These are phyloP conservation scores for Crypturellus tataupa DNA, from an alignment of 2,797 vertebrate species.

Conservation along the genomic window DNA sequence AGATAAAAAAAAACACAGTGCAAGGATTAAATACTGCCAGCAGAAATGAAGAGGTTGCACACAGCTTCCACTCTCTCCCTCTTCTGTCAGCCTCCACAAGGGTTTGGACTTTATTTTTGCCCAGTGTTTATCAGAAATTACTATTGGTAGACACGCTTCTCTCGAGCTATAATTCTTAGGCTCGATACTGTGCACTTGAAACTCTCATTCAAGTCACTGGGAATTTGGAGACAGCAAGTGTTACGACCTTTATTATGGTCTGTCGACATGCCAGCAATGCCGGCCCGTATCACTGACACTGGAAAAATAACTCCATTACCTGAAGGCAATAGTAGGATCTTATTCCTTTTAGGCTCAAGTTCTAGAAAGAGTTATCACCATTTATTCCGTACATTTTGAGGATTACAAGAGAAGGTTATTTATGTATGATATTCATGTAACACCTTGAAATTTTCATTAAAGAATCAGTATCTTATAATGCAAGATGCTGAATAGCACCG, in stretches of 20 bases:
- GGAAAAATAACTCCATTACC: constrained; percentile 30
- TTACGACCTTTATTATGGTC: constrained; percentile 8
- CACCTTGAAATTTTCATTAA: neutral
- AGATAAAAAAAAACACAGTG: neutral
- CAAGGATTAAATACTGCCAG: neutral
- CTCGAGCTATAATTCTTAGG: neutral
- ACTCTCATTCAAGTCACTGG: neutral
- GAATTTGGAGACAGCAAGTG: neutral
- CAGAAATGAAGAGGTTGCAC: neutral
- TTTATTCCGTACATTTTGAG: neutral
- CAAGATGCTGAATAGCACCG: neutral
- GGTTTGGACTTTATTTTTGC: neutral
- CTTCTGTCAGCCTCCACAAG: neutral
- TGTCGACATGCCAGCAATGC: constrained; percentile 1
- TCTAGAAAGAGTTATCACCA: neutral
- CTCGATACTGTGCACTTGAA: neutral
- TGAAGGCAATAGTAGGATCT: neutral
- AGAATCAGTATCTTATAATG: neutral
- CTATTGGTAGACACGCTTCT: neutral
- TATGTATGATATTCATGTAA: neutral
- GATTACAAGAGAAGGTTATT: neutral
- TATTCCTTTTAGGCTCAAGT: neutral
- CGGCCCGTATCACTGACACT: neutral
- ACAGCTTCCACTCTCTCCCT: neutral
- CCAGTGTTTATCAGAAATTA: constrained; percentile 17